Conservation (phyloP, 2,113 vertebrate species). For the Theristicus caerulescens region DNA sequence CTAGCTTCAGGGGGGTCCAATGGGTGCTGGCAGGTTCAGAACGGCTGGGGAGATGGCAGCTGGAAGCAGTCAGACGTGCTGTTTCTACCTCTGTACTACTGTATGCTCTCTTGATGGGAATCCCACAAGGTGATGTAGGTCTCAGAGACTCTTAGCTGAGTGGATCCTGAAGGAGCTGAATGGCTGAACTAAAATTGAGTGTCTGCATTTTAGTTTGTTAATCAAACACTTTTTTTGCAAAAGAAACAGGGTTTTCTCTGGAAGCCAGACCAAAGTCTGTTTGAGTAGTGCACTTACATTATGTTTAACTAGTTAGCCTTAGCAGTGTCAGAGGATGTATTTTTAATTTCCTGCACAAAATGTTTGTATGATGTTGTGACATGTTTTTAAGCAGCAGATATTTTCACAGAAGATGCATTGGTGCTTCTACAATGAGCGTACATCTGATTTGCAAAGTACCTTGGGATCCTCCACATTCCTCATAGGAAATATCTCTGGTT, state of each 20-base stretch:
- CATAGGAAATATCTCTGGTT: not conserved
- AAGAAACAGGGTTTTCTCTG: not conserved
- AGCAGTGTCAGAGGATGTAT: not conserved
- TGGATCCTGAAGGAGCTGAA: not conserved
- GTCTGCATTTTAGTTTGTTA: not conserved
- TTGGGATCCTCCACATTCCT: not conserved
- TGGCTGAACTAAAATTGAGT: not conserved
- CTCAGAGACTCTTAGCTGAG: not conserved
- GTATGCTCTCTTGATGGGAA: not conserved
- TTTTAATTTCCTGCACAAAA: conserved; percentile 1
- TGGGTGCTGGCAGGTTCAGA: not conserved
- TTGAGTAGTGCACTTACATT: not conserved
- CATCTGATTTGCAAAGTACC: not conserved
- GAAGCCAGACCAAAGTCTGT: not conserved
- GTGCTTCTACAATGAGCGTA: not conserved
- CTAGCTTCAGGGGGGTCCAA: rapidly evolving
- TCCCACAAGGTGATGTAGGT: not conserved
- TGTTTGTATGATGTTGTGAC: not conserved
- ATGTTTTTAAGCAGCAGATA: not conserved
- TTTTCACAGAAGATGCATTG: not conserved
- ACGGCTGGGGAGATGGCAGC: not conserved
- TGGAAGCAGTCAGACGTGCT: not conserved
- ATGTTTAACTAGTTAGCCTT: not conserved
- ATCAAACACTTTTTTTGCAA: not conserved
- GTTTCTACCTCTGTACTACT: not conserved